A percentile compares a stretch with the other conserved stretches of the same genome.
These are phyloP conservation scores for Phrynosoma blainvillii DNA, from an alignment of 2,113 vertebrate genomes.

Conservation along the genomic window DNA sequence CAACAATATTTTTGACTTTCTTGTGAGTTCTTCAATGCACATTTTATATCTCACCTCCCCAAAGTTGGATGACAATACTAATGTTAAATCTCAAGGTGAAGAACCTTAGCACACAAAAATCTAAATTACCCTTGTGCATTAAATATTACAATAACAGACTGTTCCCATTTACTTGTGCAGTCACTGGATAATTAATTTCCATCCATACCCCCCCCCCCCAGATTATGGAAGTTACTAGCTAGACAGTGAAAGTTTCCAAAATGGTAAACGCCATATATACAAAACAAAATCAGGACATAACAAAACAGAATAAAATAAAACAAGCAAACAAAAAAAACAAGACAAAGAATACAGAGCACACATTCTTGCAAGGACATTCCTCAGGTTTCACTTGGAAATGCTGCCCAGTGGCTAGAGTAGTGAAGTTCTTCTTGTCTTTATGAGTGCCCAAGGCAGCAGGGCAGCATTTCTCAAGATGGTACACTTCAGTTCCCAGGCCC, in stretches of 20 bases:
- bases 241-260: constrained; percentile 23
- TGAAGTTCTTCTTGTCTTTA: background rate
- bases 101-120: background rate
- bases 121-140: background rate
- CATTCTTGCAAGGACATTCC: constrained; percentile 15
- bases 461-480: background rate
- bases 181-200: constrained; percentile 4
- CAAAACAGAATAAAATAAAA: constrained; percentile 3
- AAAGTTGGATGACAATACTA: background rate
- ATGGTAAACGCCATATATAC: background rate
- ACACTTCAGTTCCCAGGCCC: background rate
- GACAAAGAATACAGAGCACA: constrained; percentile 2
- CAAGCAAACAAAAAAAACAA: constrained; percentile 16
- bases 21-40: fast-evolving
- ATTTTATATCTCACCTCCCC: fast-evolving
- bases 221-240: background rate
- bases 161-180: background rate
- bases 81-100: no score
- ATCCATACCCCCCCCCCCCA: fast-evolving
- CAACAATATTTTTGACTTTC: background rate
- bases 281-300: background rate
- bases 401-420: background rate
- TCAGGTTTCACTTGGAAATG: background rate
- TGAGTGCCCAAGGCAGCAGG: background rate
- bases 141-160: background rate